Conservation (phyloP, 2,888 invertebrate species). For the Anticlea derivata region DNA sequence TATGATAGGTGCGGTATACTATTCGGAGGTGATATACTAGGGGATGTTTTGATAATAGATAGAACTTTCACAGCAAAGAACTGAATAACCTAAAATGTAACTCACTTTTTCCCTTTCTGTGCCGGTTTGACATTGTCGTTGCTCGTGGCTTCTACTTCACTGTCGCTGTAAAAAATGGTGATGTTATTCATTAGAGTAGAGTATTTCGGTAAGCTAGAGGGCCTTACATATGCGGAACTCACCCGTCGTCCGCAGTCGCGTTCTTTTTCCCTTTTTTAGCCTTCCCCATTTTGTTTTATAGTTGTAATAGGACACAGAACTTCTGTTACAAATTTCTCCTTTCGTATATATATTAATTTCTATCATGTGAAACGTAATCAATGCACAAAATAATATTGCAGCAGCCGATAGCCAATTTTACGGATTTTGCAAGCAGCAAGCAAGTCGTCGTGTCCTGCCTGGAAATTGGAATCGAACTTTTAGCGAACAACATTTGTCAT, state of each 20-base stretch:
- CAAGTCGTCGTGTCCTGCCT: conserved; percentile 55
- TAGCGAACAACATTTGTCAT: conserved; percentile 38
- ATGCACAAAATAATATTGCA: conserved; percentile 60
- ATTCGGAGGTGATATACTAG: not conserved
- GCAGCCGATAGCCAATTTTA: conserved; percentile 40
- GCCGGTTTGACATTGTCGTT: conserved; percentile 68
- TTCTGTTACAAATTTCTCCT: conserved; percentile 64
- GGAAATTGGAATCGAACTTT: conserved; percentile 31
- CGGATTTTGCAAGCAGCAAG: conserved; percentile 34
- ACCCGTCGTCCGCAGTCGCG: conserved; percentile 89
- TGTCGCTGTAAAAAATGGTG: conserved; percentile 81
- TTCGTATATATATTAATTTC: conserved; percentile 67
- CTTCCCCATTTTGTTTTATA: conserved; percentile 86
- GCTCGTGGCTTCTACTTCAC: conserved; percentile 81
- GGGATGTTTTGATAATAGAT: not conserved
- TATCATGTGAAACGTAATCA: conserved; percentile 80
- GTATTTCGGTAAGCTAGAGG: conserved; percentile 39
- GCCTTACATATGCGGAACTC: conserved; percentile 69
- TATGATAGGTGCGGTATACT: too few relatives aligned
- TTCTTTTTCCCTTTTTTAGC: conserved; percentile 92
- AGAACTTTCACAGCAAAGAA: not conserved
- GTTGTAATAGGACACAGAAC: conserved; percentile 73
- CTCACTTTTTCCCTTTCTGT: conserved; percentile 76
- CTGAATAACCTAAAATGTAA: conserved; percentile 65
- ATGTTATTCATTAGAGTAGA: conserved; percentile 31